phyloP scores from a whole-genome alignment of 37 sponge, comb jelly and placozoan genomes.

The Halichondria panicea region DNA sequence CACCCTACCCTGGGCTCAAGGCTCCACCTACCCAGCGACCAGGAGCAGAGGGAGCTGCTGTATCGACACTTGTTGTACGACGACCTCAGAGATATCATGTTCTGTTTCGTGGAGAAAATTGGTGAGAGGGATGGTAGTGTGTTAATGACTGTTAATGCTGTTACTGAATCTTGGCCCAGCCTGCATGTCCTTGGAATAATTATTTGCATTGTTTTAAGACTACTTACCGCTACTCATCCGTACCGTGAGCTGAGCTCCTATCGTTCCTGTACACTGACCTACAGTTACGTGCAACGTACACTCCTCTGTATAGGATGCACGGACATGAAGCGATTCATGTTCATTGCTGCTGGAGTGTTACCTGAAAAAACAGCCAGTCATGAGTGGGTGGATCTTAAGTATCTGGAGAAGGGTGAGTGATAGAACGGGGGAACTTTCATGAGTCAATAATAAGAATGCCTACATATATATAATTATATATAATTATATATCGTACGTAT shows the following conservation, averaged over 20 bases:
- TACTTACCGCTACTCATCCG: no score
- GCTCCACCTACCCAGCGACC: neutral
- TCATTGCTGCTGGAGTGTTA: constrained; percentile 1
- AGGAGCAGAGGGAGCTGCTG: neutral
- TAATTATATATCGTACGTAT: neutral
- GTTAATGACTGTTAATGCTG: no score
- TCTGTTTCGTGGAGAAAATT: constrained; percentile 18
- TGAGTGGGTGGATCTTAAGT: constrained; percentile 7
- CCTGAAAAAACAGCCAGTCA: neutral
- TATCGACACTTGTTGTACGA: constrained; percentile 10
- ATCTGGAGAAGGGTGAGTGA: constrained; percentile 4
- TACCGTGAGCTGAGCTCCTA: no score
- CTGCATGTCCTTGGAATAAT: no score
- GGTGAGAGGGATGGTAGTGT: neutral
- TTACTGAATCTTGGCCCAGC: no score
- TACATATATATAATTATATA: neutral
- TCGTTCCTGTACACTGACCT: no score
- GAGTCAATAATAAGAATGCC: neutral
- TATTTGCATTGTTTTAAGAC: no score
- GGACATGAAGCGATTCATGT: constrained; percentile 5
- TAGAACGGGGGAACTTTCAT: no score
- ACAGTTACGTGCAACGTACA: no score
- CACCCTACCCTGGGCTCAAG: neutral
- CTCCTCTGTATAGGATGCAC: constrained; percentile 12
- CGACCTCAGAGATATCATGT: neutral